A percentile compares a stretch with the other conserved stretches of the same genome.
Evolutionary conservation across 1,140 invertebrate genomes (phyloP).

Genomic region (Pogonognathellus flavescens): DNA sequence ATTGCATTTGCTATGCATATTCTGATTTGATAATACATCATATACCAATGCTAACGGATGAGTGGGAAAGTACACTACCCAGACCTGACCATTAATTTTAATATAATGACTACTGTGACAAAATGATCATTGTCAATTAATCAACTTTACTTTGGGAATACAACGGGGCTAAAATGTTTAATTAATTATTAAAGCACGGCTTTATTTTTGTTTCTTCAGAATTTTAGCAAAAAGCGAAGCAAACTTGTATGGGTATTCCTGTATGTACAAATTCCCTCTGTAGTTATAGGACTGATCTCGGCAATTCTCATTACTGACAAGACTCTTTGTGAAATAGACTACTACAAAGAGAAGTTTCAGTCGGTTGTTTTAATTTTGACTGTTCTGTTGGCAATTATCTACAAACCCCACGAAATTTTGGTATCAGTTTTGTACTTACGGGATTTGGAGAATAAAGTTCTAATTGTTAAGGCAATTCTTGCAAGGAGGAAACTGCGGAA

Average conservation of each 20-base stretch:
- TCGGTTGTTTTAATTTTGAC: not conserved
- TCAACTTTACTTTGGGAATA: too few relatives aligned
- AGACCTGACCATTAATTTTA: too few relatives aligned
- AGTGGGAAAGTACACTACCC: too few relatives aligned
- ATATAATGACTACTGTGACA: too few relatives aligned
- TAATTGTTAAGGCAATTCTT: too few relatives aligned
- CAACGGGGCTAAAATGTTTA: too few relatives aligned
- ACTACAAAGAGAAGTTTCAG: not conserved
- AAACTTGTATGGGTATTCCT: not conserved
- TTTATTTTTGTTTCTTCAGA: not conserved
- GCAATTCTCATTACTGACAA: not conserved
- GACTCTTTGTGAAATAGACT: not conserved
- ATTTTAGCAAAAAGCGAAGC: not conserved
- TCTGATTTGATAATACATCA: too few relatives aligned
- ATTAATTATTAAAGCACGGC: too few relatives aligned
- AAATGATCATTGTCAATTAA: too few relatives aligned
- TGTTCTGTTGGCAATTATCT: not conserved
- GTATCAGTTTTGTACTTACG: not conserved
- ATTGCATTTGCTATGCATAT: too few relatives aligned
- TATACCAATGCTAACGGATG: too few relatives aligned
- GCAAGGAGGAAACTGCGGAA: too few relatives aligned
- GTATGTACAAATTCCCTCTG: not conserved
- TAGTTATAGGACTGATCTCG: not conserved
- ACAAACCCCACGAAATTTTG: constrained; percentile 6
- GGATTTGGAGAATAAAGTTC: not conserved